phyloP scores from a whole-genome alignment of 2,797 vertebrate genomes.

The Chaunax sp. region DNA sequence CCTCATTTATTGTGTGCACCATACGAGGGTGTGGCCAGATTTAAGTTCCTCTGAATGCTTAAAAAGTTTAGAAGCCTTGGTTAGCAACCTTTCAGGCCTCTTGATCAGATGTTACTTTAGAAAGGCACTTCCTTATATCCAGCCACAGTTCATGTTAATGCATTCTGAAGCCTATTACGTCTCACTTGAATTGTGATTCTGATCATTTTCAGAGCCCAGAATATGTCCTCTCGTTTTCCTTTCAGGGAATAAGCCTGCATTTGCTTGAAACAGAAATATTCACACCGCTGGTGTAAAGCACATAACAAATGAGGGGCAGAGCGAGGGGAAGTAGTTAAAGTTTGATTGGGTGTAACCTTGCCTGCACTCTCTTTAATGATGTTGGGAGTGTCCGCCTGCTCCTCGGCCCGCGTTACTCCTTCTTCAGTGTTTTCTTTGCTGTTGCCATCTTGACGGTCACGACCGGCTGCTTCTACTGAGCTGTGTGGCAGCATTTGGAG shows the following conservation, averaged over 20 bases:
- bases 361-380: conserved; percentile 63
- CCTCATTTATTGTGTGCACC: conserved; percentile 46
- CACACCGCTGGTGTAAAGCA: conserved; percentile 57
- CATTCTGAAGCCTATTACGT: conserved; percentile 29
- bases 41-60: conserved; percentile 30
- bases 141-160: conserved; percentile 40
- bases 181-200: conserved; percentile 41
- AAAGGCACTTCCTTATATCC: conserved; percentile 40
- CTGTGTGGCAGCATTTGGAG: conserved; percentile 66
- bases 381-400: conserved; percentile 42
- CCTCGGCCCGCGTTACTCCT: conserved; percentile 4
- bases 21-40: no score
- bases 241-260: conserved; percentile 40
- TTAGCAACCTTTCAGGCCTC: neutral
- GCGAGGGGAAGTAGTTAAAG: conserved; percentile 59
- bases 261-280: conserved; percentile 68
- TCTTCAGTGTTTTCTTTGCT: conserved; percentile 29
- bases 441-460: conserved; percentile 63
- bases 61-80: conserved; percentile 27
- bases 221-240: conserved; percentile 29
- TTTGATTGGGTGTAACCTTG: conserved; percentile 63
- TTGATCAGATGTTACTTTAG: conserved; percentile 8
- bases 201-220: conserved; percentile 14
- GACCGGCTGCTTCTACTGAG: conserved; percentile 59
- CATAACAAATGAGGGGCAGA: conserved; percentile 54